These are phyloP conservation scores for Columbina picui DNA, from an alignment of 2,113 vertebrate genomes.

Conservation along the genomic window DNA sequence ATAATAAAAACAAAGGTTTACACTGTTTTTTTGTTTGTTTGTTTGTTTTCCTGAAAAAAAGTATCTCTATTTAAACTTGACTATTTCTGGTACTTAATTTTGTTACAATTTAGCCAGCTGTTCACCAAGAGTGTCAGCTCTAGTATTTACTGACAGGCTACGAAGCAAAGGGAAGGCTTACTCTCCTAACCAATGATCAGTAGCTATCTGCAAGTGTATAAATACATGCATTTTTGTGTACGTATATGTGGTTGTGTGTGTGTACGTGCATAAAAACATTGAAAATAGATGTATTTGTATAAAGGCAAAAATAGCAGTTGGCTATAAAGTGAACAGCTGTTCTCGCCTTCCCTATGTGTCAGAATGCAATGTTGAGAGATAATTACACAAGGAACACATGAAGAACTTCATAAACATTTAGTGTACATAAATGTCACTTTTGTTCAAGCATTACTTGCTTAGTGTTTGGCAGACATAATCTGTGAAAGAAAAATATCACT, in stretches of 20 bases:
- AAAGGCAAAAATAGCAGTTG: not conserved
- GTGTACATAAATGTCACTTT: conserved; percentile 29
- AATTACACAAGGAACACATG: conserved; percentile 16
- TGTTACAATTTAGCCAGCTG: not conserved
- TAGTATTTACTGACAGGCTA: not conserved
- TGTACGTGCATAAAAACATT: not conserved
- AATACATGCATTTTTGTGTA: not conserved
- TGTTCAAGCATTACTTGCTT: conserved; percentile 6
- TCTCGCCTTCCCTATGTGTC: not conserved
- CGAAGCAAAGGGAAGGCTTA: not conserved
- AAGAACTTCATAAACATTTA: conserved; percentile 45
- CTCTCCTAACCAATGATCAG: not conserved
- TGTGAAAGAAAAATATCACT: not conserved
- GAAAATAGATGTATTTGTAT: not conserved
- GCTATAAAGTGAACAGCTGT: conserved; percentile 3
- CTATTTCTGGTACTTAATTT: not conserved
- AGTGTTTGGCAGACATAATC: conserved; percentile 1
- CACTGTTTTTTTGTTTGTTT: not conserved
- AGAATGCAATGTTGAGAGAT: not conserved
- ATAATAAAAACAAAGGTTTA: not conserved
- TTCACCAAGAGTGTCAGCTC: not conserved
- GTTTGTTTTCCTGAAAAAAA: not conserved
- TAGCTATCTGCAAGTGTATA: not conserved
- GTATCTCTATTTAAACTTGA: not conserved
- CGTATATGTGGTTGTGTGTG: not conserved